phyloP scores from a whole-genome alignment of 2,113 vertebrate species.

The Telmatochromis sp. region DNA sequence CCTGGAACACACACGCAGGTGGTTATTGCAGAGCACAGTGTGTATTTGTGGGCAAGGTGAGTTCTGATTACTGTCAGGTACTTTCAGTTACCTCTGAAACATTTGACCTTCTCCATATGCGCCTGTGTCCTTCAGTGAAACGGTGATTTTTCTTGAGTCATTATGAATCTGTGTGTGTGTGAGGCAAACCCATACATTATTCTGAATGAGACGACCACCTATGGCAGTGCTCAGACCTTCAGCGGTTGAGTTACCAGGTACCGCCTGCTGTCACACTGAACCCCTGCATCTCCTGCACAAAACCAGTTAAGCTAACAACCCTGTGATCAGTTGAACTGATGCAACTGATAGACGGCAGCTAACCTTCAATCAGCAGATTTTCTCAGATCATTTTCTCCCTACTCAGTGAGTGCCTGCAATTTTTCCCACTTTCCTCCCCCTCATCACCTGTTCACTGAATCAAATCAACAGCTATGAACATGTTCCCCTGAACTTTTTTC shows the following conservation, averaged over 20 bases:
- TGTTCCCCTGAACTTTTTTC: background rate
- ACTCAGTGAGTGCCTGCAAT: background rate
- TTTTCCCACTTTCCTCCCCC: background rate
- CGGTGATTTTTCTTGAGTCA: background rate
- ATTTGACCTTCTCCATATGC: background rate
- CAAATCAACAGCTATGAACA: background rate
- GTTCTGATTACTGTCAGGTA: background rate
- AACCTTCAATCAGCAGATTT: constrained; percentile 13
- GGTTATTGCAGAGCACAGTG: background rate
- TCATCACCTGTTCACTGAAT: background rate
- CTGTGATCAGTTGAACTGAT: background rate
- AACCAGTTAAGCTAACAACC: background rate
- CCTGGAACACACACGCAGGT: constrained; percentile 41
- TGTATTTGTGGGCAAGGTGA: background rate
- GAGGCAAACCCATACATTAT: background rate
- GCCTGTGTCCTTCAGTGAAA: background rate
- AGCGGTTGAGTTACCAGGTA: background rate
- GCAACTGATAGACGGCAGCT: background rate
- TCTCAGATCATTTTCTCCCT: background rate
- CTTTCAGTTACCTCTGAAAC: background rate
- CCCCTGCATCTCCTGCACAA: background rate
- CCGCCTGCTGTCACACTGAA: background rate
- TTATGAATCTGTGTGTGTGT: background rate
- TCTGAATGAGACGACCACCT: background rate
- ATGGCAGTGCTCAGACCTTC: background rate